Conservation (phyloP, 2,113 vertebrate genomes). For the Indicator maculatus region DNA sequence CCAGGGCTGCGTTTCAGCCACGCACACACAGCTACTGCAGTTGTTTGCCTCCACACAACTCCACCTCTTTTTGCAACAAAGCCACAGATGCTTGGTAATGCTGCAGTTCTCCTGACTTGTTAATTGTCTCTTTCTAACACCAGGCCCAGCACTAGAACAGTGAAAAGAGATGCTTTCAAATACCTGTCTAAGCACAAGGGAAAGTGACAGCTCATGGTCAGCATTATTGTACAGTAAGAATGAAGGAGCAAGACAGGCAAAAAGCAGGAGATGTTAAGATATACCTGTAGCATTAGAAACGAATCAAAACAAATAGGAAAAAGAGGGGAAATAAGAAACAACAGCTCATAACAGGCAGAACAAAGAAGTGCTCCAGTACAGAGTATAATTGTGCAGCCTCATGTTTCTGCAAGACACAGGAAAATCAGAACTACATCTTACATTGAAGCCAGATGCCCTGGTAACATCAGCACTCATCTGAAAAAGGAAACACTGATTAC, state of each 20-base stretch:
- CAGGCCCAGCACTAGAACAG: neutral
- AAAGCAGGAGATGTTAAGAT: neutral
- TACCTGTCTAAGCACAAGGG: neutral
- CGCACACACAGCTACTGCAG: neutral
- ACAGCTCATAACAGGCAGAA: neutral
- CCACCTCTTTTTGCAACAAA: neutral
- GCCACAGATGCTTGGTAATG: neutral
- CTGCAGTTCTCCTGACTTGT: neutral
- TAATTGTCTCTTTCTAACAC: neutral
- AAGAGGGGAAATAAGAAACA: neutral
- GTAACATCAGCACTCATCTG: neutral
- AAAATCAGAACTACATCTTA: neutral
- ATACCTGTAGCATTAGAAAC: neutral
- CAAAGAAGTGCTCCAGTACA: neutral
- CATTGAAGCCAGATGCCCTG: accelerated
- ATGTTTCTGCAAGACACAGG: neutral
- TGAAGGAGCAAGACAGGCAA: neutral
- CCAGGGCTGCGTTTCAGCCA: neutral
- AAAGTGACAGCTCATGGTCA: neutral
- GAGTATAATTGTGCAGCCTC: neutral
- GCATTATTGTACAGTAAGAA: neutral
- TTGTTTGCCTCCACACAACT: neutral
- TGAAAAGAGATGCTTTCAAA: neutral
- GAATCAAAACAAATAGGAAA: neutral
- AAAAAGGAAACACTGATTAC: neutral